Base-by-base conservation (phyloP, 2,797 vertebrate species). In the Tadarida brasiliensis region DNA sequence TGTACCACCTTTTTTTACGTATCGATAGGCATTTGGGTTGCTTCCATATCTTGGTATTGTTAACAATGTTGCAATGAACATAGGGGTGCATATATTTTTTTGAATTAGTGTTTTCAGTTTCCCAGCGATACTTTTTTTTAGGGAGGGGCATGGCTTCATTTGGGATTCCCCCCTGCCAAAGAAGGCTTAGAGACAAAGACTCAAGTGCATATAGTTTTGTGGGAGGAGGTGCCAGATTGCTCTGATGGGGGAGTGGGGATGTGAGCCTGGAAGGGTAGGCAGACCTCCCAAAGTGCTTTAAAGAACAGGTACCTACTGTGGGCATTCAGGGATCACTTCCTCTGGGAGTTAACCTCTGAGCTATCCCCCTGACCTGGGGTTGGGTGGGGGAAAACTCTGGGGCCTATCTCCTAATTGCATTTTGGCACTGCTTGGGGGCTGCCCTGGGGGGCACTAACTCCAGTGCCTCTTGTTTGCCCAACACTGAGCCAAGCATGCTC, bases 151-250 rank as follows among this genome's bases (percentile, higher is more conserved):
- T 20, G 35, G 30, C 80, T 87, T 63, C 17, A 4, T 67, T 49
- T 86, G 77, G 73, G 39, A 59, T 61, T 49, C 22, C 19, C 54
- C 20, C 14, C 10, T 51, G 11, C 49, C 33, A 89, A 84, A 85
- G 71, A 49, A 76, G 76, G 90, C 73, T 22, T n/a, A 59, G 80
- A 89, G 70, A 81, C 49, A 94, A 85, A 92, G 30, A 81, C 77
- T 28, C 16, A 33, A 76, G 76, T 73, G 59, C 63, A 71, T 16
- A 20, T 2, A 54, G 35, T 44, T 26, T 33, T 49, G 24, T 51
- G 33, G 63, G 49, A 82, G 35, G 54, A 35, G 35, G 17, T 61
- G 49, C 54, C 78, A 63, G 82, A 68, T 39, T 74, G 65, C 59
- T 24, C 12, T 24, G 24, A 26, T 26, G 30, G 44, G 16, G 71